Evolutionary conservation across 1,140 invertebrate genomes (phyloP).

Genomic region (Marisa cornuarietis): DNA sequence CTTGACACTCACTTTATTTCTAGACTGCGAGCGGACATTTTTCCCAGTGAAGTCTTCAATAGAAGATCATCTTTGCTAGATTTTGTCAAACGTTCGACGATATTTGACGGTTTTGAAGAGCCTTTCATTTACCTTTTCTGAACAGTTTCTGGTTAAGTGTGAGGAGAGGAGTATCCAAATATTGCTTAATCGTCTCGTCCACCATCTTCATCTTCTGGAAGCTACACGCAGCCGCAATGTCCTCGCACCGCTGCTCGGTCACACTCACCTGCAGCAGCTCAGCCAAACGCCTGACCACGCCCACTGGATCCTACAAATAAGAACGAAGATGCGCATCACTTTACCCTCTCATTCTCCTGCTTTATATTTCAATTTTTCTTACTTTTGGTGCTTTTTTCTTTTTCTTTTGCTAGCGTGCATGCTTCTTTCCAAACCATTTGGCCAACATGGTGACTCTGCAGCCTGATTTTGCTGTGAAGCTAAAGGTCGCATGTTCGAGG

Average conservation of each 20-base stretch:
- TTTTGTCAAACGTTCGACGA: no score
- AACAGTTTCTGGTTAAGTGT: not conserved
- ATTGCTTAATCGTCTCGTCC: no score
- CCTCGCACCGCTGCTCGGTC: conserved; percentile 3
- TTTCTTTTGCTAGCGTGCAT: not conserved
- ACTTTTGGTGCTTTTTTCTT: not conserved
- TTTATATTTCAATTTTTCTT: not conserved
- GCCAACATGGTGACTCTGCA: no score
- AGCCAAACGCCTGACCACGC: no score
- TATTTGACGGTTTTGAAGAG: no score
- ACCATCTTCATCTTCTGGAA: conserved; percentile 26
- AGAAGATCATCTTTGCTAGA: no score
- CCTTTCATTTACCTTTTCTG: no score
- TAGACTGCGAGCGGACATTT: no score
- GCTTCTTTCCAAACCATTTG: no score
- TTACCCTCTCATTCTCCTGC: not conserved
- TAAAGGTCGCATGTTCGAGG: no score
- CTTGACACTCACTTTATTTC: no score
- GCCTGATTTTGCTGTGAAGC: not conserved
- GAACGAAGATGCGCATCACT: not conserved
- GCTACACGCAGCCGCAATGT: conserved; percentile 12
- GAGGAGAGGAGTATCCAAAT: not conserved
- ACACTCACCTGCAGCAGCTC: not conserved
- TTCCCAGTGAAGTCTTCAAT: no score
- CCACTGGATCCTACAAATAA: not conserved